Percentiles rank a stretch among this genome's conserved stretches.
Evolutionary conservation across 1,140 invertebrate species (phyloP).

Genomic region (Dendroctonus ponderosae): DNA sequence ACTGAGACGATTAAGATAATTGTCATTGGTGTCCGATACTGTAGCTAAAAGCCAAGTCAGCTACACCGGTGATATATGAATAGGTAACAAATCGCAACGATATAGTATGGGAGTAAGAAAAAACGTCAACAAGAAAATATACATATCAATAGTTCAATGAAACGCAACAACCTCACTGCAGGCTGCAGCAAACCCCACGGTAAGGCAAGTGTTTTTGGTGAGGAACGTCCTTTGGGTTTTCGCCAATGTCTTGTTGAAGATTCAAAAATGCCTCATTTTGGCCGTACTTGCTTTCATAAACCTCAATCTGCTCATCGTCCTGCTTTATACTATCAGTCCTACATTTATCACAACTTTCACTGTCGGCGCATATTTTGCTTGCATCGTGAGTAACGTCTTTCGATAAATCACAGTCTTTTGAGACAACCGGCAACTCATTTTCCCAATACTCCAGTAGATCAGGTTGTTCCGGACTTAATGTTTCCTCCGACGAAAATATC

Average conservation of each 20-base stretch:
- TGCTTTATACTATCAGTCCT: conserved; percentile 27
- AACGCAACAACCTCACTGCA: conserved; percentile 40
- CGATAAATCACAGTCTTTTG: conserved; percentile 23
- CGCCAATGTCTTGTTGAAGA: conserved; percentile 39
- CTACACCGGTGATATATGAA: no score
- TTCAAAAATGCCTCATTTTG: conserved; percentile 44
- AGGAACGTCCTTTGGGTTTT: conserved; percentile 10
- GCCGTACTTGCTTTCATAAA: conserved; percentile 47
- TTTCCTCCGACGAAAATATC: conserved; percentile 27
- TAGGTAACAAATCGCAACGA: no score
- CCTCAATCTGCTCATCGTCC: conserved; percentile 42
- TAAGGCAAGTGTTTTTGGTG: conserved; percentile 42
- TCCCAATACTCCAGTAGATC: conserved; percentile 46
- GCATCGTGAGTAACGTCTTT: conserved; percentile 7
- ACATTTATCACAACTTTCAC: conserved; percentile 21
- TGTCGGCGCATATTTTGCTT: conserved; percentile 12
- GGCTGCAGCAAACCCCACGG: conserved; percentile 47
- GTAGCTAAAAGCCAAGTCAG: neutral
- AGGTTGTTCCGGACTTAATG: conserved; percentile 7
- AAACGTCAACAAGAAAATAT: conserved; percentile 21
- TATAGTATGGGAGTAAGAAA: conserved; percentile 1
- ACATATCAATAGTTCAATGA: conserved; percentile 9
- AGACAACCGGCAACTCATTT: conserved; percentile 24
- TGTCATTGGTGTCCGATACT: neutral
- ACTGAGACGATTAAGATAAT: neutral